Percentiles rank a stretch among this genome's conserved stretches.
These are phyloP conservation scores for Dinothrombium tinctorium DNA, from an alignment of 1,140 invertebrate species.

Conservation along the genomic window DNA sequence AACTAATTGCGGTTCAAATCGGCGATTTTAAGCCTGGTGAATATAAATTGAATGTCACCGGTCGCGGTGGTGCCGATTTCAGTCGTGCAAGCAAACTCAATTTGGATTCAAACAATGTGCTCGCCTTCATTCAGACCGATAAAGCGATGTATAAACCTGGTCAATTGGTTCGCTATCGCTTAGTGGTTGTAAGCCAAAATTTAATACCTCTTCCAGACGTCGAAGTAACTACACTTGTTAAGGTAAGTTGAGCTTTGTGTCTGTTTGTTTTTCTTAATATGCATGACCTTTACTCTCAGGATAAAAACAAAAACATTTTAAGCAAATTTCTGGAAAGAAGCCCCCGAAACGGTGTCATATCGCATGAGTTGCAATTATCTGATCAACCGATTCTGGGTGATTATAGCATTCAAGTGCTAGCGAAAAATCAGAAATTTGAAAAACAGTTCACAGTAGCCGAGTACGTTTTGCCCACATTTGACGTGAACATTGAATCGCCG, in stretches of 20 bases:
- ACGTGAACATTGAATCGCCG: constrained; percentile 63
- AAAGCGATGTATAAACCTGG: constrained; percentile 77
- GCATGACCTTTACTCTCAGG: constrained; percentile 39
- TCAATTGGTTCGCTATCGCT: constrained; percentile 50
- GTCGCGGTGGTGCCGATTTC: constrained; percentile 44
- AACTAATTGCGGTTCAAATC: constrained; percentile 10
- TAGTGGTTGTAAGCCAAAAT: constrained; percentile 48
- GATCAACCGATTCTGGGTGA: constrained; percentile 61
- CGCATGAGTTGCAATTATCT: constrained; percentile 49
- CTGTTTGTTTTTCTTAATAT: too few relatives aligned
- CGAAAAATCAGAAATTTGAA: constrained; percentile 7
- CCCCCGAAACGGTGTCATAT: constrained; percentile 37
- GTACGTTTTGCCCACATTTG: constrained; percentile 77
- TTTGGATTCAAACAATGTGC: constrained; percentile 60
- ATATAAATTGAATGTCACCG: constrained; percentile 47
- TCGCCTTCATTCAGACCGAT: constrained; percentile 79
- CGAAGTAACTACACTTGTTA: too few relatives aligned
- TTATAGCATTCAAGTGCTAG: constrained; percentile 49
- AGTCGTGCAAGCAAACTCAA: constrained; percentile 39
- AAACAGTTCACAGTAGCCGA: constrained; percentile 57
- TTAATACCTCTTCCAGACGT: too few relatives aligned
- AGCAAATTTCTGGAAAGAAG: constrained; percentile 46
- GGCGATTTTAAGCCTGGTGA: constrained; percentile 30
- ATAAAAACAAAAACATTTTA: constrained; percentile 51
- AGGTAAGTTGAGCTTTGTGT: too few relatives aligned